Base-by-base conservation (phyloP, 2,888 invertebrate genomes). In the Rhagonycha fulva region DNA sequence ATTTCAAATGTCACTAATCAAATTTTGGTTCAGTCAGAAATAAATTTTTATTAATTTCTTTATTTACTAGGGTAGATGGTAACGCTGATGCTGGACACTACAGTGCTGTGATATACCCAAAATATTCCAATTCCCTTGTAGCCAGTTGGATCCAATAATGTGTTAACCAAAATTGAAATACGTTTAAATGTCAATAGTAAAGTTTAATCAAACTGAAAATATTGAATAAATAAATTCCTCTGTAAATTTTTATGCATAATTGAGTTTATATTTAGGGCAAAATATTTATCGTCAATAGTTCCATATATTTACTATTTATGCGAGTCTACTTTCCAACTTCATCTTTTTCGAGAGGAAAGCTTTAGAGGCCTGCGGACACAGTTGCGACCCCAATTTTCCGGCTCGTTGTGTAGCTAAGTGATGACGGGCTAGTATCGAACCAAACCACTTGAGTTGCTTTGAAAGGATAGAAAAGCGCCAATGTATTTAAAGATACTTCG, bases 401-500 rank as follows among this genome's bases (percentile, higher is more conserved):
- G 83, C 83, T 85, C 85, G 86, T 85, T 86, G 84, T 85, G 84
- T 83, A 82, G 80, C 85, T 84, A 85, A 85, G 85, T 84, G 85
- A 85, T 86, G 85, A 84, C 84, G 83, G 82, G 80, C 79, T 80
- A 75, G 79, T 81, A 80, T 82, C 82, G 83, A 81, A 83, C 81
- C 80, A 82, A 80, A 80, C 80, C 79, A 78, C 79, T 78, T 75
- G 76, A 76, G 76, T 76, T 72, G 72, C 76, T 76, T 76, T 78
- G 71, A 73, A 76, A 73, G 76, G 72, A 79, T 78, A 79, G 78
- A 80, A 80, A 80, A 79, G 77, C 76, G 77, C 70, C 70, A 71
- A 68, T 77, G 72, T 71, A 77, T 75, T 76, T 78, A 76, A 80
- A 79, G 78, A 76, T 75, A 78, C 76, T 75, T 79, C 75, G 76